phyloP scores from a whole-genome alignment of 1,140 invertebrate species.

The Catajapyx aquilonaris region DNA sequence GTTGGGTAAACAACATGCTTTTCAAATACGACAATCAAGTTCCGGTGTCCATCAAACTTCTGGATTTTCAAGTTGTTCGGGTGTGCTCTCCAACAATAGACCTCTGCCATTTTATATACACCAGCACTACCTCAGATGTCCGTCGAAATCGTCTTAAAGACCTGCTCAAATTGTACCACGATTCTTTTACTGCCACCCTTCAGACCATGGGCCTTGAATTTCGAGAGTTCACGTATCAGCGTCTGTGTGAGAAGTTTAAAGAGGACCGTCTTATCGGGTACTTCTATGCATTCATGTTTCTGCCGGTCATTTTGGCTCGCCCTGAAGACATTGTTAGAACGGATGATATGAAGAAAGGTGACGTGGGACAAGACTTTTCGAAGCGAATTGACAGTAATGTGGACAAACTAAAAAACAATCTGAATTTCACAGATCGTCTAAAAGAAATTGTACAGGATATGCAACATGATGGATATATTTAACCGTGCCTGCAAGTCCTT shows the following conservation, averaged over 20 bases:
- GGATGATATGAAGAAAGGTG: too few species aligned
- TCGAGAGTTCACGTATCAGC: constrained; percentile 5
- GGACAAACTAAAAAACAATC: too few species aligned
- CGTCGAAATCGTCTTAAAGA: constrained; percentile 1
- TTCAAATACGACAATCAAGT: constrained; percentile 8
- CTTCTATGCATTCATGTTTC: constrained; percentile 2
- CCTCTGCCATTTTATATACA: constrained; percentile 8
- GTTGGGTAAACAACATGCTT: too few species aligned
- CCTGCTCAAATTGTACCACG: constrained; percentile 5
- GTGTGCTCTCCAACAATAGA: constrained; percentile 7
- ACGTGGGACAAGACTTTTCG: too few species aligned
- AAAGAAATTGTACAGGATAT: too few species aligned
- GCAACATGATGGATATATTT: too few species aligned
- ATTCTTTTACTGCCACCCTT: constrained; percentile 6
- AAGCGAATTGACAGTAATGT: too few species aligned
- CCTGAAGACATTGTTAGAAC: too few species aligned
- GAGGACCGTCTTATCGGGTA: constrained; percentile 6
- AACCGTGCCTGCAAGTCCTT: too few species aligned
- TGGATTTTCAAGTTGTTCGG: constrained; percentile 6
- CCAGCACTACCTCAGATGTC: not conserved
- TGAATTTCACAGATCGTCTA: too few species aligned
- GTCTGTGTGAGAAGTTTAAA: constrained; percentile 6
- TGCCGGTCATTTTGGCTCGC: constrained; percentile 9
- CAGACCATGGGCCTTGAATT: constrained; percentile 3
- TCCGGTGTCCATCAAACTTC: too few species aligned